Percentiles rank a stretch among this genome's conserved stretches.
Conservation (phyloP, 2,888 invertebrate species). For the Dryocosmus kuriphilus region DNA sequence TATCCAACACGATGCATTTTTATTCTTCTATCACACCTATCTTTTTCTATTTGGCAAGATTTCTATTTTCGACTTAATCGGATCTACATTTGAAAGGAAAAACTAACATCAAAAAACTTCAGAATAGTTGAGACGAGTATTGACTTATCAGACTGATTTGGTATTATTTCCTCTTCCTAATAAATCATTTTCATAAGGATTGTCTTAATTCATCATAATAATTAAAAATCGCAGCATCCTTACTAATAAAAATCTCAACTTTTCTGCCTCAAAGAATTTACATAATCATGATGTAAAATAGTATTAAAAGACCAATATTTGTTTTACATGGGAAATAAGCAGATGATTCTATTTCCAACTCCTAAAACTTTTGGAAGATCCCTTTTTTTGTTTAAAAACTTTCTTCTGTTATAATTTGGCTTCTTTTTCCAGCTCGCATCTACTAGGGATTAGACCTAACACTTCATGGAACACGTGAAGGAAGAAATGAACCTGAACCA, state of each 20-base stretch:
- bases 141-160: no score
- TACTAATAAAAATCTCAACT: no score
- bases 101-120: no score
- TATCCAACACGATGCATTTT: no score
- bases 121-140: no score
- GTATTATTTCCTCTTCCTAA: conserved; percentile 13
- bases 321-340: conserved; percentile 13
- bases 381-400: neutral
- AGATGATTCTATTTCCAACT: neutral
- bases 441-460: conserved; percentile 70
- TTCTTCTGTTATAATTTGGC: conserved; percentile 40
- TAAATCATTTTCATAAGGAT: conserved; percentile 18
- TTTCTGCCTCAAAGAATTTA: no score
- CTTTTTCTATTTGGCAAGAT: no score
- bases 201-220: conserved; percentile 8
- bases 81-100: no score
- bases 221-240: neutral
- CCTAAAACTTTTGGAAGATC: neutral
- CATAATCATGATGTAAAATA: no score
- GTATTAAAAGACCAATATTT: conserved; percentile 6
- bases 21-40: no score
- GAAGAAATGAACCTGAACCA: conserved; percentile 55
- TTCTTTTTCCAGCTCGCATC: conserved; percentile 72
- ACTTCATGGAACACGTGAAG: conserved; percentile 65
- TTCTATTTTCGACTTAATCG: no score